Base-by-base conservation (phyloP, 1,140 invertebrate species). In the Caerostris extrusa region DNA sequence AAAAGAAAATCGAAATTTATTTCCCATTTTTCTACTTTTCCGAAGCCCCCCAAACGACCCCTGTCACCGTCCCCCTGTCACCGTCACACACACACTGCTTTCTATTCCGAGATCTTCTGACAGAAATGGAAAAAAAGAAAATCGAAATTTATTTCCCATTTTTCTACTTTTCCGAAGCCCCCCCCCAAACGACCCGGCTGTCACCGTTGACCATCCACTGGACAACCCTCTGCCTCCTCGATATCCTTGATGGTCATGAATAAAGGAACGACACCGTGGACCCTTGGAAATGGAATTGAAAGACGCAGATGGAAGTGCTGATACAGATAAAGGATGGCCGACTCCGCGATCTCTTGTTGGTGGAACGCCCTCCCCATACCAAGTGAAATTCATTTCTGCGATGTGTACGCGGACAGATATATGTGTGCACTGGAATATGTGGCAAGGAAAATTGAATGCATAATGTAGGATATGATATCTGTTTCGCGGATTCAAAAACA, bases 111-210 rank as follows among this genome's bases (percentile, higher is more conserved):
- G 34, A 34, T 34, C 34, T 77, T 50, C 71, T 77, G 71, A 77
- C 71, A 77, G 71, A 53, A 77, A 77, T 77, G 71, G 71, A 77
- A 50, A 77, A 50, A 77, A 77, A 34, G 71, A 77, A 77, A 77
- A 77, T 77, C 71, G 71, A 77, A 77, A 77, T 77, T 77, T 77
- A 77, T 77, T 77, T 77, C 71, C 71, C 71, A 77, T 77, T 77
- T 77, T 77, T 50, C 71, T 34, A 50, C 71, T 34, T 53, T 77
- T 77, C 34, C 34, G 34, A 34, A 34, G 34, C 10, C 71, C 5
- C 10, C 3, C 34, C 53, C 34, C 71, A 77, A 77, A 77, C 71
- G 71, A 77, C 69, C 34, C 19, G n/a, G 0, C 53, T 77, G 71
- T 77, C 71, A 77, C 53, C 71, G 71, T 50, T 77, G 71, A 77